Evolutionary conservation across 2,888 invertebrate species (phyloP), one percentile per base, ranked within the genome.

Genomic region (Anticlea derivata): DNA sequence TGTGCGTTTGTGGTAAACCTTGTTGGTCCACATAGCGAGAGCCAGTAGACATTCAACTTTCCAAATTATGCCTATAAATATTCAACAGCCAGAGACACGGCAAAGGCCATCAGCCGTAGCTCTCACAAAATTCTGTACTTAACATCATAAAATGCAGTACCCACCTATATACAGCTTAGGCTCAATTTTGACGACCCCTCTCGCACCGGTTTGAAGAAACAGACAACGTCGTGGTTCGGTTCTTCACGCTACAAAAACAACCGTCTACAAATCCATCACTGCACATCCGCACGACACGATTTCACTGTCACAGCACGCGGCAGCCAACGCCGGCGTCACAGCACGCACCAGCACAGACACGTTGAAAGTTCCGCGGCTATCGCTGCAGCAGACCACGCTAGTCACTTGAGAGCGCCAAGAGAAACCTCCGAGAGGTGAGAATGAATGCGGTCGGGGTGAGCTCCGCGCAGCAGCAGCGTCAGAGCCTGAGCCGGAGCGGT

Each of bases 221-320:
- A 71, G 77, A 68, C 66, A 75, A 68, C 68, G 73, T 65, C 72
- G 68, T 64, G 77, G 75, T 74, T 74, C 65, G 77, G 75, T 74
- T 74, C 66, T 44, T 73, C 71, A 71, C 73, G 70, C 35, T 35
- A 33, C 78, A 83, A 83, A 80, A 73, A 78, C 74, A 78, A 78
- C 70, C 80, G 81, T 83, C 84, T 83, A 86, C 77, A 83, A 70
- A 87, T 89, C 87, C 89, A 88, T 86, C 89, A 91, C 87, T 91
- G 90, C 91, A 91, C 89, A 91, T 91, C 91, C 91, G 91, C 83
- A 85, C 84, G 73, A 77, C 86, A 87, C 86, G 85, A 86, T 83
- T 84, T 85, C 90, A 89, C 88, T 89, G 86, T 87, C 89, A 90
- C 90, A 81, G 85, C 83, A 83, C 83, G 82, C 80, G 79, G 80